phyloP scores from a whole-genome alignment of 1,140 invertebrate genomes.

The Drosophila baimaii region DNA sequence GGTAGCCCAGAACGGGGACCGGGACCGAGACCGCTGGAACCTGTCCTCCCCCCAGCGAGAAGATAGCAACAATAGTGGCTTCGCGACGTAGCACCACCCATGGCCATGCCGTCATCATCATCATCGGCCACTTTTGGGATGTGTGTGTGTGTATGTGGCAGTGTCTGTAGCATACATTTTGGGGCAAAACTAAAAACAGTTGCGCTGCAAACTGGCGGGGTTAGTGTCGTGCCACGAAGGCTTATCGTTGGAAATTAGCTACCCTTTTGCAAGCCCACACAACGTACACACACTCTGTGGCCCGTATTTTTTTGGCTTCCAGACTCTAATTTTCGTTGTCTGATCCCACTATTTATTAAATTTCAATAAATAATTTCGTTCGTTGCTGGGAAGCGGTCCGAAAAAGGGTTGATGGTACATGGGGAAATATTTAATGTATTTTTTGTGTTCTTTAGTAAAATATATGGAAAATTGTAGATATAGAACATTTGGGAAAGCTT shows the following conservation, averaged over 20 bases:
- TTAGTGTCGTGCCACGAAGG: constrained; percentile 74
- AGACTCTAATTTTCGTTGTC: constrained; percentile 80
- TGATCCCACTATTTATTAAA: constrained; percentile 84
- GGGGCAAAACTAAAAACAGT: constrained; percentile 76
- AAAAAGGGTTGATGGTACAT: constrained; percentile 53
- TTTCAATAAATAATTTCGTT: constrained; percentile 82
- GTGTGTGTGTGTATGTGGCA: constrained; percentile 46
- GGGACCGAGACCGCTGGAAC: constrained; percentile 33
- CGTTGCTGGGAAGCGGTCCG: constrained; percentile 37
- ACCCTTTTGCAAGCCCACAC: constrained; percentile 57
- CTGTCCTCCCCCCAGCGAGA: constrained; percentile 3
- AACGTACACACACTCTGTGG: constrained; percentile 14
- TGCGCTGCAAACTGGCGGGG: constrained; percentile 43
- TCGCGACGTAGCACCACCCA: constrained; percentile 17
- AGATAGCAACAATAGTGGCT: constrained; percentile 72
- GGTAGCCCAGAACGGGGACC: constrained; percentile 10
- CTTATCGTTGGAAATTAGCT: constrained; percentile 81
- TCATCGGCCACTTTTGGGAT: constrained; percentile 15
- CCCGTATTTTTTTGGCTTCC: constrained; percentile 71
- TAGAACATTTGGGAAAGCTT: not conserved
- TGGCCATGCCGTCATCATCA: constrained; percentile 1
- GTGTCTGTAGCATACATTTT: constrained; percentile 68
- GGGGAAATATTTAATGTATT: not conserved
- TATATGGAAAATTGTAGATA: not conserved
- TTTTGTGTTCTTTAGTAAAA: not conserved